Evolutionary conservation across 2,113 vertebrate species (phyloP), one percentile per base, ranked within the genome.

Genomic region (Dicerorhinus sumatrensis): DNA sequence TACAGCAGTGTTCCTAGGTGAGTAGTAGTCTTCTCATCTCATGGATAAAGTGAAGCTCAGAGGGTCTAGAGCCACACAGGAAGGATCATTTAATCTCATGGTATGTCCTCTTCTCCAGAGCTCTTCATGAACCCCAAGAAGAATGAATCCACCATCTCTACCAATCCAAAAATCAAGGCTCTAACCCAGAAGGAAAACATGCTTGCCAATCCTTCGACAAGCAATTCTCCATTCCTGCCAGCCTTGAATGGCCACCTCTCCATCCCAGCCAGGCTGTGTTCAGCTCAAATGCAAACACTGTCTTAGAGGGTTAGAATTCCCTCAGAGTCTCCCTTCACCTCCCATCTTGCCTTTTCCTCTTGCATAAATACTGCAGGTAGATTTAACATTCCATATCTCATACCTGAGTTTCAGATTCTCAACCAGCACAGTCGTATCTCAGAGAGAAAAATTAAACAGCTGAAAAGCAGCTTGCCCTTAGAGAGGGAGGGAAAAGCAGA

Each of bases 371-470:
- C 54, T 81, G 17, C 65, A 70, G 33, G 39, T 39, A 83, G n/a
- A 80, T 65, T 73, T 73, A 65, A 56, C n/a, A 92, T 83, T 87
- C 58, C 9, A 2, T 21, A 21, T 23, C 73, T 95, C 89, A 93
- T 21, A 2, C 54, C 23, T n/a, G 39, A 63, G 8, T 93, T 93
- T 21, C 67, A 73, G 33, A 91, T 75, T 79, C 76, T 84, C 33
- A 3, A 76, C 51, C 69, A 86, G 85, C 27, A 72, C 13, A 17
- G 39, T 33, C 39, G 72, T 79, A 81, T 89, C 67, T n/a, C 58
- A 84, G 67, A 91, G 69, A 89, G 12, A 94, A 83, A 97, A 98
- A 92, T 91, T 65, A 93, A 91, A 60, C 27, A 58, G 58, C 67
- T 46, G 48, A 82, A 84, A 93, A 89, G 58, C 62, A 83, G 29